Percentiles rank a stretch among this genome's conserved stretches.
Conservation (phyloP, 2,113 vertebrate species). For the Colistium nudipinnis region DNA sequence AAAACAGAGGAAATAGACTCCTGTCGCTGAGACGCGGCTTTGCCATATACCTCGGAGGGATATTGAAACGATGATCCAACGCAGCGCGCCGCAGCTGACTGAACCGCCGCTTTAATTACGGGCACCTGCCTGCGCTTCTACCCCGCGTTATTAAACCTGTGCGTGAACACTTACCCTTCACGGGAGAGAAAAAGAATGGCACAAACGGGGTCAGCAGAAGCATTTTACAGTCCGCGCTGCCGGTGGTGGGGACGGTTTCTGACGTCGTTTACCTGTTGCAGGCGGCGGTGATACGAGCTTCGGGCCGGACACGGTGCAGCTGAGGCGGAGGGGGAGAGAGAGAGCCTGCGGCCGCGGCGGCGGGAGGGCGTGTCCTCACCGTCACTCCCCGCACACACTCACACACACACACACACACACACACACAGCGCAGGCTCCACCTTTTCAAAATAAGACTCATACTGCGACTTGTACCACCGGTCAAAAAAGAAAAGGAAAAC, state of each 20-base stretch:
- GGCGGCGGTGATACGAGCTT: conserved; percentile 48
- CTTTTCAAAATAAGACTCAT: conserved; percentile 47
- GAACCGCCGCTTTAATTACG: too few species aligned
- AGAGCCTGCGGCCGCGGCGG: conserved; percentile 39
- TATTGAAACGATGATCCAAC: too few species aligned
- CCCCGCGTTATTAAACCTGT: too few species aligned
- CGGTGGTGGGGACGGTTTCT: too few species aligned
- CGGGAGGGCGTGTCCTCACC: conserved; percentile 55
- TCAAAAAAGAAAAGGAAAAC: too few species aligned
- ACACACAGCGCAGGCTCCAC: accelerated
- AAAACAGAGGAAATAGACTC: neutral
- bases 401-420: neutral
- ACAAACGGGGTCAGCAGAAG: conserved; percentile 4
- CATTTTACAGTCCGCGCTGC: too few species aligned
- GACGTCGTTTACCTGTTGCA: conserved; percentile 76
- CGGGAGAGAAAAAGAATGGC: neutral
- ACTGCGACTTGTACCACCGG: too few species aligned
- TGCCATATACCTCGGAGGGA: too few species aligned
- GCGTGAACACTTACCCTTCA: conserved; percentile 45
- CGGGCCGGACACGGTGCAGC: conserved; percentile 33
- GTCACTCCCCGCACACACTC: conserved; percentile 8
- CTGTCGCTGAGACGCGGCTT: too few species aligned
- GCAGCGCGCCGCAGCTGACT: too few species aligned
- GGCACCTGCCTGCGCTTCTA: too few species aligned
- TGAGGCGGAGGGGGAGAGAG: neutral